Conservation (phyloP, 2,113 vertebrate genomes). For the Scopus umbretta region DNA sequence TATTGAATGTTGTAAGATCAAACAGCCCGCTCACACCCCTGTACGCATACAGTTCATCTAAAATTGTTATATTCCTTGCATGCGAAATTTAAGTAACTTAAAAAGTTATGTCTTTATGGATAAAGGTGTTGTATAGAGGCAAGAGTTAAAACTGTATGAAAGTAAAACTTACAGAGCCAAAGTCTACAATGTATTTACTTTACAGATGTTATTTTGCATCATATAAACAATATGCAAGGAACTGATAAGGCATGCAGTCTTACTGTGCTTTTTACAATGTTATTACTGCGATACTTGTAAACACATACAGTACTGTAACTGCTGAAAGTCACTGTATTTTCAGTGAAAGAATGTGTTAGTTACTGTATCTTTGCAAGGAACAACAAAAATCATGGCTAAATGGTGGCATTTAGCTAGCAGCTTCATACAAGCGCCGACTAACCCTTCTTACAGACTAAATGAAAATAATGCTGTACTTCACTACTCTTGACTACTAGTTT, state of each 20-base stretch:
- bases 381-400: not conserved
- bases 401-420: not conserved
- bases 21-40: not conserved
- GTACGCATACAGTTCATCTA: not conserved
- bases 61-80: not conserved
- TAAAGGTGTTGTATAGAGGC: not conserved
- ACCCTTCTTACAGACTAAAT: not conserved
- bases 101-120: not conserved
- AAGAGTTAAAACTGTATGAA: not conserved
- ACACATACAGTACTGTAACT: not conserved
- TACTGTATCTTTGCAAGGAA: not conserved
- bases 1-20: not conserved
- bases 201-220: not conserved
- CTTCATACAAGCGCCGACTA: not conserved
- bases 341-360: not conserved
- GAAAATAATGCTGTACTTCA: not conserved
- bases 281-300: not conserved
- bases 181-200: not conserved
- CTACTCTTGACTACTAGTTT: not conserved
- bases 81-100: not conserved
- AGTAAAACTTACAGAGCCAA: not conserved
- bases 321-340: not conserved
- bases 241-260: not conserved
- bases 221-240: not conserved
- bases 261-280: not conserved